These are phyloP conservation scores for Augochlora pura DNA, from an alignment of 1,140 invertebrate species.

Conservation along the genomic window DNA sequence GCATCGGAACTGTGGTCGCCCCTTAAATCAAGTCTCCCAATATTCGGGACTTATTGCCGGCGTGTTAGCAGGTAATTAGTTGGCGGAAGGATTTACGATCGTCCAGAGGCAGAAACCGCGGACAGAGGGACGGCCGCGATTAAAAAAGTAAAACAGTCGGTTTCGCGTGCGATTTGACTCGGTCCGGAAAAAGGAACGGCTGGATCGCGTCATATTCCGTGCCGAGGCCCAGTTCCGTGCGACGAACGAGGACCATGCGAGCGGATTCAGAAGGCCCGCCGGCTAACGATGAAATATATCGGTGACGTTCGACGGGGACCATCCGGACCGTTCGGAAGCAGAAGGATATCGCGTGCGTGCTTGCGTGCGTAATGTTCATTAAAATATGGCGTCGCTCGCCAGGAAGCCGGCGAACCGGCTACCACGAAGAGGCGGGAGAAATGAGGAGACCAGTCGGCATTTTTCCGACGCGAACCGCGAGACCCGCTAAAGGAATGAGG, in stretches of 20 bases:
- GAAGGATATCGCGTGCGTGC: constrained; percentile 55
- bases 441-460: constrained; percentile 13
- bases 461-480: constrained; percentile 9
- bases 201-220: background rate
- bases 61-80: background rate
- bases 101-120: no score
- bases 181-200: background rate
- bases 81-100: background rate
- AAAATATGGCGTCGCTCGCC: constrained; percentile 50
- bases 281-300: constrained; percentile 43
- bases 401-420: constrained; percentile 47
- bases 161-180: background rate
- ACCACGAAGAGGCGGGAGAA: constrained; percentile 23
- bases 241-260: background rate
- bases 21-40: background rate
- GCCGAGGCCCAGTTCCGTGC: no score
- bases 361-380: constrained; percentile 62
- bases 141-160: background rate
- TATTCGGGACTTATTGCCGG: background rate
- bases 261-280: background rate
- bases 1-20: background rate
- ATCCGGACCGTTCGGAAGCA: constrained; percentile 27
- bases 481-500: constrained; percentile 11
- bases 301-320: constrained; percentile 18
- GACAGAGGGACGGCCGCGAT: background rate